Conservation (phyloP, 2,797 vertebrate species). For the Helicolenus hilgendorfi region DNA sequence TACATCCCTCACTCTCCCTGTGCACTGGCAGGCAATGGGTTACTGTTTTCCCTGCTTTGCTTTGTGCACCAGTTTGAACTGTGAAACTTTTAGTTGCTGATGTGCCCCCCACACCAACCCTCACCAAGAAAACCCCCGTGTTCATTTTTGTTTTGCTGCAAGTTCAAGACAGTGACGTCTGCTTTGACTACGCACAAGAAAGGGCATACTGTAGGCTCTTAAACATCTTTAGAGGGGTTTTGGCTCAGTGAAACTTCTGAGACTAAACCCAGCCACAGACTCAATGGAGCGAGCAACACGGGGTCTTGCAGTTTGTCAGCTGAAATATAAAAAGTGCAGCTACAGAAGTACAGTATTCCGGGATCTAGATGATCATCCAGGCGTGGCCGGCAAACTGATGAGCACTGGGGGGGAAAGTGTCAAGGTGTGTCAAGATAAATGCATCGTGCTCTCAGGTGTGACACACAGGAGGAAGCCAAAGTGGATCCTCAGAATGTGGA, state of each 20-base stretch:
- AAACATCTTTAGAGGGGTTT: slow-evolving; percentile 17
- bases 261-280: slow-evolving; percentile 13
- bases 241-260: slow-evolving; percentile 6
- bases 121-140: not conserved
- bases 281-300: slow-evolving; percentile 25
- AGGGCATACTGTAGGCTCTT: not conserved
- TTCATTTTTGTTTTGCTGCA: not conserved
- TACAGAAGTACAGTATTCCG: slow-evolving; percentile 26
- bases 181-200: not conserved
- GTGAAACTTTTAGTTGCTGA: not conserved
- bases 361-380: slow-evolving; percentile 50
- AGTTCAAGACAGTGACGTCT: slow-evolving; percentile 4
- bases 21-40: not conserved
- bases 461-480: not conserved
- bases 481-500: slow-evolving; percentile 13
- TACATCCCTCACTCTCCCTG: not conserved
- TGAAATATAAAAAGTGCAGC: slow-evolving; percentile 27
- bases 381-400: slow-evolving; percentile 51
- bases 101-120: not conserved
- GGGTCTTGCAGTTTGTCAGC: slow-evolving; percentile 38
- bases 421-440: slow-evolving; percentile 59
- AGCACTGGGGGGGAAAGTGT: slow-evolving; percentile 34
- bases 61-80: slow-evolving; percentile 13
- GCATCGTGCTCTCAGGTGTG: slow-evolving; percentile 35
- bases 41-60: not conserved